phyloP scores from a whole-genome alignment of 2,797 vertebrate species.

The Valencia hispanica region DNA sequence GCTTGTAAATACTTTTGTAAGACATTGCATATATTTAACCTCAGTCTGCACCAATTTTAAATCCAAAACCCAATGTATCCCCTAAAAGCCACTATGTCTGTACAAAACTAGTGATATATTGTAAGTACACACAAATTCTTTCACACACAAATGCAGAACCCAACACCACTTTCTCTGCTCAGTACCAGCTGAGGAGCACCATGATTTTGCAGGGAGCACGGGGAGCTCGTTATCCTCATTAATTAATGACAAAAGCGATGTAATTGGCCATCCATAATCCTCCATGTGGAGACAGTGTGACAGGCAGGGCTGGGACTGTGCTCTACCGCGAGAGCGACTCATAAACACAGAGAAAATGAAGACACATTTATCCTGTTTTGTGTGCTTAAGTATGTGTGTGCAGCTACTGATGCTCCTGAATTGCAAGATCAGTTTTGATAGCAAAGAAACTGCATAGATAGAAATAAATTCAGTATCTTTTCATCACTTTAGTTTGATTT shows the following conservation, averaged over 20 bases:
- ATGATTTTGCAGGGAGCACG: slow-evolving; percentile 75
- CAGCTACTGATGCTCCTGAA: slow-evolving; percentile 21
- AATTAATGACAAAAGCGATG: slow-evolving; percentile 86
- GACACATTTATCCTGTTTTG: slow-evolving; percentile 47
- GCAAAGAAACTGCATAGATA: slow-evolving; percentile 28
- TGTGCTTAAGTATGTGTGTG: slow-evolving; percentile 31
- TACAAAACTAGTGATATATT: slow-evolving; percentile 6
- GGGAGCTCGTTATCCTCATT: slow-evolving; percentile 77
- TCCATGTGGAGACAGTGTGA: slow-evolving; percentile 81
- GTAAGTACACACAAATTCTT: slow-evolving; percentile 27
- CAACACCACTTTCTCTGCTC: slow-evolving; percentile 51
- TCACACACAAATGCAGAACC: slow-evolving; percentile 37
- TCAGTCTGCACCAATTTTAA: background rate
- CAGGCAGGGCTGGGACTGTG: slow-evolving; percentile 77
- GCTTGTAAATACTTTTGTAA: background rate
- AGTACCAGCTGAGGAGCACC: slow-evolving; percentile 78
- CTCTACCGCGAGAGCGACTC: slow-evolving; percentile 62
- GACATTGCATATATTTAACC: background rate
- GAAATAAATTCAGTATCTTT: slow-evolving; percentile 13
- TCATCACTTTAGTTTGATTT: background rate
- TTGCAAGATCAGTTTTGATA: slow-evolving; percentile 23
- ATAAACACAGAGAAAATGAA: slow-evolving; percentile 66
- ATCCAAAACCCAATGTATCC: background rate
- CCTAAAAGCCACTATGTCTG: background rate
- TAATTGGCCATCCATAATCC: slow-evolving; percentile 87